These are phyloP conservation scores for Hylia prasina DNA, from an alignment of 2,113 vertebrate genomes.

Conservation along the genomic window DNA sequence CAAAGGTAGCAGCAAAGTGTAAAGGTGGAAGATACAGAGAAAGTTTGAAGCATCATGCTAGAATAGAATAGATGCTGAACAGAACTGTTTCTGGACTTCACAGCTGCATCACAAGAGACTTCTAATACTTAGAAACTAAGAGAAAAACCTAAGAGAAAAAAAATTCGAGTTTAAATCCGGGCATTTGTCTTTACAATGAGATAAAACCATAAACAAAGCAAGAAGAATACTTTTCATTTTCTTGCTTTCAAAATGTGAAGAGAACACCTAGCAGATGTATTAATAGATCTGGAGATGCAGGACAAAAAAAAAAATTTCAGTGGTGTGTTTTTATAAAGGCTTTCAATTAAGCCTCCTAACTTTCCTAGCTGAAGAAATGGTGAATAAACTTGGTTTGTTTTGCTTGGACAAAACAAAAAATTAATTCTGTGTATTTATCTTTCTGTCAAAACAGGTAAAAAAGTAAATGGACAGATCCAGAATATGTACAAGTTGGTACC, in stretches of 20 bases:
- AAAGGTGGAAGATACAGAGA: neutral
- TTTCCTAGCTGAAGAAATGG: neutral
- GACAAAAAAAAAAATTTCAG: too few species aligned
- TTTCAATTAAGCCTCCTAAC: neutral
- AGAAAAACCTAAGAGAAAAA: neutral
- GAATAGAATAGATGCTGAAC: neutral
- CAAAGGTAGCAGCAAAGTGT: neutral
- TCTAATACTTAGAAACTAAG: neutral
- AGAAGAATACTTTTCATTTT: neutral
- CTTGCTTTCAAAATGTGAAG: neutral
- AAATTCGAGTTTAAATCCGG: neutral
- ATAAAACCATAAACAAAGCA: neutral
- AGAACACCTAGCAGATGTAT: neutral
- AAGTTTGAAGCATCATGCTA: neutral
- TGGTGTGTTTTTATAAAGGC: neutral
- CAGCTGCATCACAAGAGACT: neutral
- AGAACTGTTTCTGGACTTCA: neutral
- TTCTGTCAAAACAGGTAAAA: constrained; percentile 68
- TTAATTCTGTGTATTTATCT: neutral
- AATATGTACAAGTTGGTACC: constrained; percentile 73
- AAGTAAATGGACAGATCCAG: constrained; percentile 76
- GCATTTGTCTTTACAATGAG: neutral
- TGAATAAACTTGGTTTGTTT: neutral
- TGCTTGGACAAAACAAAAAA: neutral
- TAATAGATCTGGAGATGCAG: neutral